These are phyloP conservation scores for Atrichornis clamosus DNA, from an alignment of 2,113 vertebrate genomes.

Conservation along the genomic window DNA sequence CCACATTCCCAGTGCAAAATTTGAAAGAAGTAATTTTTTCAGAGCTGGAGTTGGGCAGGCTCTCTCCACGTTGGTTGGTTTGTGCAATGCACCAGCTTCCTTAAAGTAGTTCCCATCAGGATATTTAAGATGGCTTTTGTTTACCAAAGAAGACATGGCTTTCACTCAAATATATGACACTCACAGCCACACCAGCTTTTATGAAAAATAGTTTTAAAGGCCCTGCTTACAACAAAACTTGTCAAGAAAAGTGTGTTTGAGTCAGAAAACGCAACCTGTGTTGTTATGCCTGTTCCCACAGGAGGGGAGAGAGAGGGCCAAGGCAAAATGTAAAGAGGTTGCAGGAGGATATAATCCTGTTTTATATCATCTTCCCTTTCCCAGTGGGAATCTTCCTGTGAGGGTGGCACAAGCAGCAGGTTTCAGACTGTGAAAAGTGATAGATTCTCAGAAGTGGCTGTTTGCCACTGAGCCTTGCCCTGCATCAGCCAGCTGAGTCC, in stretches of 20 bases:
- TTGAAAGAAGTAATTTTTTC: background rate
- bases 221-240: background rate
- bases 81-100: background rate
- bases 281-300: background rate
- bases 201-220: background rate
- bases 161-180: background rate
- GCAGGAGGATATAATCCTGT: background rate
- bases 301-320: background rate
- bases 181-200: background rate
- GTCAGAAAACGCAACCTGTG: background rate
- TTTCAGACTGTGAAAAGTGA: background rate
- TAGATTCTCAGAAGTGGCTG: fast-evolving
- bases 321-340: background rate
- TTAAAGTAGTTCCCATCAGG: background rate
- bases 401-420: background rate
- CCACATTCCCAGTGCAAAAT: background rate
- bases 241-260: background rate
- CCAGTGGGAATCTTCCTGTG: background rate
- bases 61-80: background rate
- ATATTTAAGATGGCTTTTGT: background rate
- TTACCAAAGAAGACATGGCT: background rate
- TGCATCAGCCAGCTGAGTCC: background rate
- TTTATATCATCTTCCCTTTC: background rate
- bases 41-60: background rate
- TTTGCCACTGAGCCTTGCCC: background rate